These are phyloP conservation scores for Drosophila seguyi DNA, from an alignment of 1,140 invertebrate species.

Conservation along the genomic window DNA sequence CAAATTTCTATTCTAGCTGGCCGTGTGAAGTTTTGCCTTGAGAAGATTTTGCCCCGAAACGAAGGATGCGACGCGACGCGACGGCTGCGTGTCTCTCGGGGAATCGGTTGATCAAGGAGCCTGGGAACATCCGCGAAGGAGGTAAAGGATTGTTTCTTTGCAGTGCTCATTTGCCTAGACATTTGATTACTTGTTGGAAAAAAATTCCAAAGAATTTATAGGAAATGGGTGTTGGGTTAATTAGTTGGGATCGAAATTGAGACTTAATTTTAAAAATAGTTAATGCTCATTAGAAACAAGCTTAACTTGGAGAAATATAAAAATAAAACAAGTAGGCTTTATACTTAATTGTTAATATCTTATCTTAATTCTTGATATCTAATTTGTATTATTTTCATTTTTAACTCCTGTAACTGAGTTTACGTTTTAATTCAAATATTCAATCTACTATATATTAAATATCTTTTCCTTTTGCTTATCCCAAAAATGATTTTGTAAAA, in stretches of 20 bases:
- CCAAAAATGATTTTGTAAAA: neutral
- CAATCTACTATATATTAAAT: neutral
- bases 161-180: constrained; percentile 53
- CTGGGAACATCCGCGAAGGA: constrained; percentile 75
- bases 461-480: neutral
- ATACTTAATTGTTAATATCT: no score
- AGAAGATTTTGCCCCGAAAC: constrained; percentile 59
- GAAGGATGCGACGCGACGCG: constrained; percentile 37
- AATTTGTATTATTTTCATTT: neutral
- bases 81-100: constrained; percentile 42
- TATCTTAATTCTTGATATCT: no score
- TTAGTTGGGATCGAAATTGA: neutral
- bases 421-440: no score
- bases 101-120: constrained; percentile 45
- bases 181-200: constrained; percentile 31
- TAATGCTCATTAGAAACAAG: no score
- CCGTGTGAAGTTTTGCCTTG: constrained; percentile 72
- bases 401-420: no score
- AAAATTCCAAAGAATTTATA: constrained; percentile 16
- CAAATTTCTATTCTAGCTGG: constrained; percentile 67
- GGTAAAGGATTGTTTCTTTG: constrained; percentile 21
- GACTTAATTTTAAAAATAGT: no score
- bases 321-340: no score
- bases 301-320: no score
- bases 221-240: constrained; percentile 42